Evolutionary conservation across 2,797 vertebrate genomes (phyloP).

Genomic region (Babyrousa celebensis): DNA sequence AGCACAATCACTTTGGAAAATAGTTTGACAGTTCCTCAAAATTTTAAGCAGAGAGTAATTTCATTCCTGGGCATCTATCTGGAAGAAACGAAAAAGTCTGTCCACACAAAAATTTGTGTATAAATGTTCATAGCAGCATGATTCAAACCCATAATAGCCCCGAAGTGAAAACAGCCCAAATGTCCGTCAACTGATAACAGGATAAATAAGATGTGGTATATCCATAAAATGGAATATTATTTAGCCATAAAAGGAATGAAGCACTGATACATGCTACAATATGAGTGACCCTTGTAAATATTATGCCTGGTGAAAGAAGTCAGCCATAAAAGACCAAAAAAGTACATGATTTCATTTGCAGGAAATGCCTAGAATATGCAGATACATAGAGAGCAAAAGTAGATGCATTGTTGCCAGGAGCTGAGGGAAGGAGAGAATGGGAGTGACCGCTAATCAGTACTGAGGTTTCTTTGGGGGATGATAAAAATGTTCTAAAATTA

Average conservation of each 20-base stretch:
- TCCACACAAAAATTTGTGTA: neutral
- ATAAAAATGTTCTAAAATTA: constrained; percentile 51
- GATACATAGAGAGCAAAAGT: neutral
- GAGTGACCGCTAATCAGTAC: neutral
- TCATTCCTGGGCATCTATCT: neutral
- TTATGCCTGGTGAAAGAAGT: neutral
- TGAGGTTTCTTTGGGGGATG: neutral
- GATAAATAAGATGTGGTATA: neutral
- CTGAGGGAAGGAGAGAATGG: neutral
- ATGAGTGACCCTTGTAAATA: neutral
- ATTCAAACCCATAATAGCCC: neutral
- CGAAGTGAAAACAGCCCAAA: constrained; percentile 1
- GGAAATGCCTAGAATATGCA: neutral
- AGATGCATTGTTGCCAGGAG: neutral
- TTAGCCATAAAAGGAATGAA: neutral
- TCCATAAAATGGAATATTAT: neutral
- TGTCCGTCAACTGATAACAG: neutral
- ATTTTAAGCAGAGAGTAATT: neutral
- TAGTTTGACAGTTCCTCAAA: neutral
- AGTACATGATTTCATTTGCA: neutral
- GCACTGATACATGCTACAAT: neutral
- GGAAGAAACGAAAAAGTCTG: constrained; percentile 37
- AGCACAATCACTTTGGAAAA: neutral
- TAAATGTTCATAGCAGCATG: neutral
- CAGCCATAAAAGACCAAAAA: neutral